These are phyloP conservation scores for Semaprochilodus insignis DNA, from an alignment of 2,797 vertebrate genomes.

Conservation along the genomic window DNA sequence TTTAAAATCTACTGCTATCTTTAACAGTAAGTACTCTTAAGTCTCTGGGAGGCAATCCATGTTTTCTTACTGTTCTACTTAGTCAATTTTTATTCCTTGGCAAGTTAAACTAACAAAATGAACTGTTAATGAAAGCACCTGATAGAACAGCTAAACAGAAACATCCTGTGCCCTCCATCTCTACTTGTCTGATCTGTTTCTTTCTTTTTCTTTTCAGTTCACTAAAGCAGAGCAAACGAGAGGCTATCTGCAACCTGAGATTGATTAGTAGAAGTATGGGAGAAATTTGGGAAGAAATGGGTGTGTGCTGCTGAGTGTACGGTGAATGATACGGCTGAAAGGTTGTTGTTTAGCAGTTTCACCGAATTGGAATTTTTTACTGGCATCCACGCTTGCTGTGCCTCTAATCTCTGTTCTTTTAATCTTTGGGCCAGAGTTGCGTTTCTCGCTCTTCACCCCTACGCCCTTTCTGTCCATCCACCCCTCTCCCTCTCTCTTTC, in stretches of 20 bases:
- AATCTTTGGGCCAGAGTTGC: constrained; percentile 52
- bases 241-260: not conserved
- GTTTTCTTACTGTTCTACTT: no score
- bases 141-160: not conserved
- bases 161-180: not conserved
- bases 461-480: constrained; percentile 38
- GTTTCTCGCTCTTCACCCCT: constrained; percentile 52
- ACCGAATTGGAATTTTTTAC: not conserved
- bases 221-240: not conserved
- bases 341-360: not conserved
- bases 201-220: not conserved
- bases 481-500: constrained; percentile 52
- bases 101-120: no score
- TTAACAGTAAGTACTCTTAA: no score
- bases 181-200: no score
- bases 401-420: constrained; percentile 36
- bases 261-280: not conserved
- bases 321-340: not conserved
- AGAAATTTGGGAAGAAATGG: constrained; percentile 2
- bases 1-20: no score
- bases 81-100: no score
- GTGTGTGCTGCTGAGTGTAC: constrained; percentile 9
- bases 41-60: no score
- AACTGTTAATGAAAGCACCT: no score
- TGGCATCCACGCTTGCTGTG: constrained; percentile 4